Percentiles rank a stretch among this genome's conserved stretches.
Conservation (phyloP, 2,797 vertebrate species). For the Clarias laeviceps region DNA sequence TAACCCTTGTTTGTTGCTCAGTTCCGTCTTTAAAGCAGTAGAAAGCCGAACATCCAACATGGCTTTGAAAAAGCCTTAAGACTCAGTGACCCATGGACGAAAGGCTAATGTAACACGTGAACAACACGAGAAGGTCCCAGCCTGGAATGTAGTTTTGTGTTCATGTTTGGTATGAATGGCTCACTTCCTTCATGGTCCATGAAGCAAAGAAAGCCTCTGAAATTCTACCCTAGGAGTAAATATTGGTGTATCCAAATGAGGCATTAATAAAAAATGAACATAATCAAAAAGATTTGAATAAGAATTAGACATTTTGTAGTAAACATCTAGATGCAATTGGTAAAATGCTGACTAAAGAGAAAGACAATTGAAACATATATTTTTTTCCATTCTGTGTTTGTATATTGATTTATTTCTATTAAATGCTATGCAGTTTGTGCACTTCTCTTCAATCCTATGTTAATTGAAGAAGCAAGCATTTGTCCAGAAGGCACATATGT, state of each 20-base stretch:
- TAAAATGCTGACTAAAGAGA: background rate
- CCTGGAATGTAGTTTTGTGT: constrained; percentile 68
- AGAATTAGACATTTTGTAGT: background rate
- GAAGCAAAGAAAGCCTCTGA: constrained; percentile 44
- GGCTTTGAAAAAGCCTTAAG: constrained; percentile 71
- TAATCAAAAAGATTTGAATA: background rate
- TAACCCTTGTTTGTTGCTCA: constrained; percentile 69
- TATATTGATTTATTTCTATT: background rate
- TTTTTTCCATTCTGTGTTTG: background rate
- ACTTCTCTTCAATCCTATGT: constrained; percentile 18
- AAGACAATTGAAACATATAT: background rate
- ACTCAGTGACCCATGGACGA: constrained; percentile 72
- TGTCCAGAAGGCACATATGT: constrained; percentile 50
- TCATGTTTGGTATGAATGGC: constrained; percentile 69
- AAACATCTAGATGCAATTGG: background rate
- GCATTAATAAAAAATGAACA: background rate
- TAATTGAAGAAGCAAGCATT: constrained; percentile 42
- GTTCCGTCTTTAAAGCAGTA: constrained; percentile 64
- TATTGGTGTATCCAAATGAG: constrained; percentile 6
- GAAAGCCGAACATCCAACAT: constrained; percentile 71
- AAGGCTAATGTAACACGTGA: constrained; percentile 69
- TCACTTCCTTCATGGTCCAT: constrained; percentile 52
- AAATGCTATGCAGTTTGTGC: background rate
- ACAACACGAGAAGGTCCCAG: constrained; percentile 55
- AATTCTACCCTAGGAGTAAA: constrained; percentile 42